phyloP scores from a whole-genome alignment of 2,888 invertebrate species.

The Thymelicus sylvestris region DNA sequence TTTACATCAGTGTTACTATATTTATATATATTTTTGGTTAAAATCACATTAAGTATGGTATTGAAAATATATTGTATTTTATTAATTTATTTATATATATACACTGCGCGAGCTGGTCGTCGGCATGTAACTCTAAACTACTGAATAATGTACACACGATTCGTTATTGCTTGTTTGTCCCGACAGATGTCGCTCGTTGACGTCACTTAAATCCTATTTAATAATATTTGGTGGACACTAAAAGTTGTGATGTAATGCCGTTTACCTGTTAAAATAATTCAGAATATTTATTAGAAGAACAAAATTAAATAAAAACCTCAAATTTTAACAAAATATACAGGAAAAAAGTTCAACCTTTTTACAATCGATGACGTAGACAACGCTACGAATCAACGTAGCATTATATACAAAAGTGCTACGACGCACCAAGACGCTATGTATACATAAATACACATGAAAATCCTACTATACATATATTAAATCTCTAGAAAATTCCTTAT shows the following conservation, averaged over 20 bases:
- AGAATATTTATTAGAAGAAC: constrained; percentile 34
- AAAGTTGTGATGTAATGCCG: constrained; percentile 25
- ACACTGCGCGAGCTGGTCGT: constrained; percentile 56
- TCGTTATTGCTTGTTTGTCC: constrained; percentile 43
- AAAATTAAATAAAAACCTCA: background rate
- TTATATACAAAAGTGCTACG: constrained; percentile 10
- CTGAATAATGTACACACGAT: constrained; percentile 28
- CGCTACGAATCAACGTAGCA: background rate
- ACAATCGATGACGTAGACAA: constrained; percentile 5
- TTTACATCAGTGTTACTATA: constrained; percentile 58
- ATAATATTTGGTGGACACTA: constrained; percentile 44
- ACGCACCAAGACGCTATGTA: background rate
- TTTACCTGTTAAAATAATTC: constrained; percentile 21
- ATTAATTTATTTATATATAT: constrained; percentile 51
- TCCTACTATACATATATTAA: constrained; percentile 15
- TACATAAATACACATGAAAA: constrained; percentile 11
- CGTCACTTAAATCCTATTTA: constrained; percentile 32
- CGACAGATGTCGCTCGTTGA: constrained; percentile 39
- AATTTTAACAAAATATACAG: background rate
- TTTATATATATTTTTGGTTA: constrained; percentile 70
- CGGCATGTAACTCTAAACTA: constrained; percentile 43
- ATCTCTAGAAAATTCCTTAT: constrained; percentile 27
- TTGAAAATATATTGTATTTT: constrained; percentile 70
- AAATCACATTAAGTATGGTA: constrained; percentile 80
- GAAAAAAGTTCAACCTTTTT: background rate